A percentile compares a stretch with the other conserved stretches of the same genome.
Conservation (phyloP, 2,888 invertebrate species). For the Drosophila putrida region DNA sequence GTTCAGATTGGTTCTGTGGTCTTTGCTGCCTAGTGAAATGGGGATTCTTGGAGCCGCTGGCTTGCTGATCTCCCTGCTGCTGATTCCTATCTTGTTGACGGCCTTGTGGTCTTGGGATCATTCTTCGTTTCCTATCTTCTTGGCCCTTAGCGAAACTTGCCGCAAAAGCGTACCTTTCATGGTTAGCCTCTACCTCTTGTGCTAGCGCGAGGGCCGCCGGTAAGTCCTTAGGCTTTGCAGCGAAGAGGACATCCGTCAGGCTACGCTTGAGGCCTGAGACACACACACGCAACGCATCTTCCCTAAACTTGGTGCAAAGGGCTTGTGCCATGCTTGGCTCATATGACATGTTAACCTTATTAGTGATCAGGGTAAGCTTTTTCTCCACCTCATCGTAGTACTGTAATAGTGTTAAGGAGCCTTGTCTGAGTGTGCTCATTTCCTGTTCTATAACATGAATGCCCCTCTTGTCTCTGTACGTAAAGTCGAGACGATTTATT, state of each 20-base stretch:
- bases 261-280: background rate
- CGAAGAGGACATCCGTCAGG: too few relatives aligned
- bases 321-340: background rate
- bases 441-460: background rate
- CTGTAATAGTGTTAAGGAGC: background rate
- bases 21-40: background rate
- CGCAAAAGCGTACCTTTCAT: background rate
- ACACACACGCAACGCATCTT: background rate
- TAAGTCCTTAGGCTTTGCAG: background rate
- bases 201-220: background rate
- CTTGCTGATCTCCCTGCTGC: background rate
- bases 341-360: background rate
- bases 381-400: background rate
- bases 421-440: background rate
- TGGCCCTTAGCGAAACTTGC: background rate
- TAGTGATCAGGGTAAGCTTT: background rate
- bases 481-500: background rate
- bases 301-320: background rate
- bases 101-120: background rate
- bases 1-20: background rate
- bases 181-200: background rate
- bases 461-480: background rate
- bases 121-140: background rate
- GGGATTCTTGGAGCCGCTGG: background rate
- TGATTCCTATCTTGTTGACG: background rate